phyloP scores from a whole-genome alignment of 2,888 invertebrate genomes.

The Blomia tropicalis region DNA sequence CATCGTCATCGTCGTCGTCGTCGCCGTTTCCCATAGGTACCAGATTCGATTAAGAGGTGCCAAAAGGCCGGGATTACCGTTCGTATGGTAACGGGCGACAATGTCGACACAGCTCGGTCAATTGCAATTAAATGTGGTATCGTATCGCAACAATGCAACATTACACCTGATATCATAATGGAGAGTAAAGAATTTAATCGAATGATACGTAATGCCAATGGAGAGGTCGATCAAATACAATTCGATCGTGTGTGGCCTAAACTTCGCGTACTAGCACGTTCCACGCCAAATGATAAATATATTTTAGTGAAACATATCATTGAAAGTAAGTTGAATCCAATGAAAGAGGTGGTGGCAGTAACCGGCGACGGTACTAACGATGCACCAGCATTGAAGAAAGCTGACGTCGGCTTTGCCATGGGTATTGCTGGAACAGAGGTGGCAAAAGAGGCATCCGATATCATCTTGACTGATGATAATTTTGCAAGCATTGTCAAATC shows the following conservation, averaged over 20 bases:
- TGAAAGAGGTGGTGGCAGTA: conserved; percentile 55
- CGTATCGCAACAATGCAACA: conserved; percentile 71
- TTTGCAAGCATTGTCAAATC: conserved; percentile 98
- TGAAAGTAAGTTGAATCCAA: conserved; percentile 71
- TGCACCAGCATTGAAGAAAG: conserved; percentile 30
- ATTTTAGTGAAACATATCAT: conserved; percentile 41
- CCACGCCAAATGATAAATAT: conserved; percentile 29
- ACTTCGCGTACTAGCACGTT: conserved; percentile 43
- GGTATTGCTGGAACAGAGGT: conserved; percentile 99
- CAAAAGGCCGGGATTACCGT: conserved; percentile 96
- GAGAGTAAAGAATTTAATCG: conserved; percentile 95
- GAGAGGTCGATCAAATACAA: conserved; percentile 77
- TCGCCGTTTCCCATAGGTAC: no score
- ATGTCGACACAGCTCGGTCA: conserved; percentile 87
- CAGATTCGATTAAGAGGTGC: conserved; percentile 81
- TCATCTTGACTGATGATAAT: conserved; percentile 96
- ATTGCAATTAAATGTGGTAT: conserved; percentile 92
- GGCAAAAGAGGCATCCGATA: conserved; percentile 97
- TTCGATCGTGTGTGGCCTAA: conserved; percentile 94
- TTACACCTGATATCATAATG: conserved; percentile 52
- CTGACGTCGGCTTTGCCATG: conserved; percentile 61
- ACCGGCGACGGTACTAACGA: conserved; percentile 31
- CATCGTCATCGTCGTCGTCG: no score
- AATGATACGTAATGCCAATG: conserved; percentile 67
- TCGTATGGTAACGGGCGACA: conserved; percentile 98